Evolutionary conservation across 1,140 invertebrate genomes (phyloP).

Genomic region (Heterodera schachtii): DNA sequence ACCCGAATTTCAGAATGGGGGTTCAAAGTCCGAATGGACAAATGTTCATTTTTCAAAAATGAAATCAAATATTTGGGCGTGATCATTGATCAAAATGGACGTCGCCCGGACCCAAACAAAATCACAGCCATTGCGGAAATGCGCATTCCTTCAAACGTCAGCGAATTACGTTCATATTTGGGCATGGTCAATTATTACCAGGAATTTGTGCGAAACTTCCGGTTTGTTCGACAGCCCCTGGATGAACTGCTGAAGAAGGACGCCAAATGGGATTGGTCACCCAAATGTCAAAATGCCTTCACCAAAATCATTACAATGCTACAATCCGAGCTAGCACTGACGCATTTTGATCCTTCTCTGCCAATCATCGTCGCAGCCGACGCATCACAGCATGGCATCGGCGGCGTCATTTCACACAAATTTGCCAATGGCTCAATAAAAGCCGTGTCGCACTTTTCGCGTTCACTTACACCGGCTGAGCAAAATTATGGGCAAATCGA

Average conservation of each 20-base stretch:
- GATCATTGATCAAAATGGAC: slow-evolving; percentile 14
- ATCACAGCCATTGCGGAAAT: background rate
- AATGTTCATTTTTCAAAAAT: too few relatives aligned
- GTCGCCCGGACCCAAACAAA: slow-evolving; percentile 12
- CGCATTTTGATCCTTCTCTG: slow-evolving; percentile 66
- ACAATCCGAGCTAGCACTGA: slow-evolving; percentile 53
- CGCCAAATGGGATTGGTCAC: slow-evolving; percentile 43
- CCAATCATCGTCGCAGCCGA: slow-evolving; percentile 68
- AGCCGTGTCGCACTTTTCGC: slow-evolving; percentile 66
- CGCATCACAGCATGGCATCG: slow-evolving; percentile 68
- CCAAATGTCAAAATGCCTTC: slow-evolving; percentile 50
- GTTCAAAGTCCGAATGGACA: too few relatives aligned
- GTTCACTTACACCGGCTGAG: slow-evolving; percentile 15
- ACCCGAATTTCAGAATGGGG: too few relatives aligned
- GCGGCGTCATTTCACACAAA: slow-evolving; percentile 67
- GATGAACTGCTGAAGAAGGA: slow-evolving; percentile 30
- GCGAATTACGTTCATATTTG: slow-evolving; percentile 21
- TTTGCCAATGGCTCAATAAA: slow-evolving; percentile 65
- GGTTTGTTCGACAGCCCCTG: slow-evolving; percentile 14
- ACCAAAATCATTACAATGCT: slow-evolving; percentile 57
- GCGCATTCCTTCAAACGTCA: slow-evolving; percentile 14
- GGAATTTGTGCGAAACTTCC: slow-evolving; percentile 25
- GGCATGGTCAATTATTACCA: slow-evolving; percentile 38
- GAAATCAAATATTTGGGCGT: slow-evolving; percentile 19
- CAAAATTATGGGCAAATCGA: slow-evolving; percentile 68